Evolutionary conservation across 2,797 vertebrate genomes (phyloP).

Genomic region (Coilia nasus): DNA sequence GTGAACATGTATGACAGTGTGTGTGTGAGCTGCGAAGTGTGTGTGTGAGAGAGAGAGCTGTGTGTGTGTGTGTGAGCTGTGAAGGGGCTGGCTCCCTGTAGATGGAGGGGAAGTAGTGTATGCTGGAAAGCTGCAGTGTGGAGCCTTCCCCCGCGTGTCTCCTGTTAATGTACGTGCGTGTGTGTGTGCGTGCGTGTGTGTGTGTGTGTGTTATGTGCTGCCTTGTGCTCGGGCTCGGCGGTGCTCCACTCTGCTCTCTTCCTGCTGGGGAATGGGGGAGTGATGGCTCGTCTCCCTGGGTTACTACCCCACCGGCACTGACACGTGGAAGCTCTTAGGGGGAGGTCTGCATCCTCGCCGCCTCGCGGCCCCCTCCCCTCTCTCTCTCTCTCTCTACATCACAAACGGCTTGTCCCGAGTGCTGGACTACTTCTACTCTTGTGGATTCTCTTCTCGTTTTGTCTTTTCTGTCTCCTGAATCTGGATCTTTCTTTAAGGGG

Average conservation of each 20-base stretch:
- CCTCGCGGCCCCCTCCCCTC: not conserved
- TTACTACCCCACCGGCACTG: constrained; percentile 37
- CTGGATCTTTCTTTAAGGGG: not conserved
- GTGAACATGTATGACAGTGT: constrained; percentile 17
- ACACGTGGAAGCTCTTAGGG: constrained; percentile 41
- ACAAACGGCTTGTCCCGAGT: not conserved
- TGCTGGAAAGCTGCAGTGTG: constrained; percentile 52
- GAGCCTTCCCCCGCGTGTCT: constrained; percentile 31
- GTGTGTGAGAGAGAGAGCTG: constrained; percentile 20
- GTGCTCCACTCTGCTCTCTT: constrained; percentile 34
- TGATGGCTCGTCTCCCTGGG: constrained; percentile 40
- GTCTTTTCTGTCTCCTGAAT: not conserved
- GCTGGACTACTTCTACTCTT: not conserved
- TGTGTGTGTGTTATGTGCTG: not conserved
- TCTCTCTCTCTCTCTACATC: constrained; percentile 31
- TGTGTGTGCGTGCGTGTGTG: not conserved
- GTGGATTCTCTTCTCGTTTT: not conserved
- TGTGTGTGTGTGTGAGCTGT: constrained; percentile 7
- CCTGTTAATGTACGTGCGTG: not conserved
- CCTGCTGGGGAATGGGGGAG: constrained; percentile 44
- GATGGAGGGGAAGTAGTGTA: constrained; percentile 45
- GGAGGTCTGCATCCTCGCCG: constrained; percentile 35
- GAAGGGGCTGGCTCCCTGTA: constrained; percentile 51
- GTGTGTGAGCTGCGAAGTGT: constrained; percentile 30
- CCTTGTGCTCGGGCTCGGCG: not conserved